These are phyloP conservation scores for Hyla sarda DNA, from an alignment of 2,113 vertebrate genomes.

Conservation along the genomic window DNA sequence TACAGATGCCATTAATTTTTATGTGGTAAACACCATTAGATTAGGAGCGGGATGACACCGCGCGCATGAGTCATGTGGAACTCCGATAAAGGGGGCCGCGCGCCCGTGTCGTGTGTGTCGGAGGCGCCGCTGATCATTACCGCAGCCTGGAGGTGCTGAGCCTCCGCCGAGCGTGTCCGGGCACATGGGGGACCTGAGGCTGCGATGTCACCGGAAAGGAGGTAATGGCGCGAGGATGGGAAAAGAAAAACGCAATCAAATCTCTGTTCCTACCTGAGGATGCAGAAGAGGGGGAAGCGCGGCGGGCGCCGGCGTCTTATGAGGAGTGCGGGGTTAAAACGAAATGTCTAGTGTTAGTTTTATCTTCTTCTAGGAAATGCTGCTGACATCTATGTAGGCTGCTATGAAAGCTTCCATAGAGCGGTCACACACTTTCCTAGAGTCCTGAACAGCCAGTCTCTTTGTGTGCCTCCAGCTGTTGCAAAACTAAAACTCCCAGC, in stretches of 20 bases:
- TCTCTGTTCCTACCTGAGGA: not conserved
- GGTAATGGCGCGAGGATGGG: not conserved
- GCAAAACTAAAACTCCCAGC: no score
- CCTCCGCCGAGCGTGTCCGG: conserved; percentile 22
- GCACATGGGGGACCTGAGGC: conserved; percentile 36
- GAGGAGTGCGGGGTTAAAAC: no score
- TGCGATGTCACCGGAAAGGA: conserved; percentile 8
- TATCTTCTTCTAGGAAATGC: no score
- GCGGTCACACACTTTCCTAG: no score
- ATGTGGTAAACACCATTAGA: conserved; percentile 58
- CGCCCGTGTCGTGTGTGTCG: no score
- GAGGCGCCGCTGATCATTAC: conserved; percentile 34
- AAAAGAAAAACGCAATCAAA: conserved; percentile 3
- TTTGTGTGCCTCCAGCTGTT: no score
- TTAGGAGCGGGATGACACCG: conserved; percentile 39
- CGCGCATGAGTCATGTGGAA: conserved; percentile 48
- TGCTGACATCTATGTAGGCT: no score
- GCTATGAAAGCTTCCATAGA: no score
- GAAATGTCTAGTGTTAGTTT: no score
- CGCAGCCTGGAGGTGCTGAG: conserved; percentile 37
- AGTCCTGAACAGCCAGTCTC: no score
- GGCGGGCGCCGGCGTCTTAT: no score
- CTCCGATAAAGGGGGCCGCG: conserved; percentile 44
- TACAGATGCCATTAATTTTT: conserved; percentile 59
- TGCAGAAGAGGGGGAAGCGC: not conserved